phyloP scores from a whole-genome alignment of 2,113 vertebrate species.

The Sorex araneus region DNA sequence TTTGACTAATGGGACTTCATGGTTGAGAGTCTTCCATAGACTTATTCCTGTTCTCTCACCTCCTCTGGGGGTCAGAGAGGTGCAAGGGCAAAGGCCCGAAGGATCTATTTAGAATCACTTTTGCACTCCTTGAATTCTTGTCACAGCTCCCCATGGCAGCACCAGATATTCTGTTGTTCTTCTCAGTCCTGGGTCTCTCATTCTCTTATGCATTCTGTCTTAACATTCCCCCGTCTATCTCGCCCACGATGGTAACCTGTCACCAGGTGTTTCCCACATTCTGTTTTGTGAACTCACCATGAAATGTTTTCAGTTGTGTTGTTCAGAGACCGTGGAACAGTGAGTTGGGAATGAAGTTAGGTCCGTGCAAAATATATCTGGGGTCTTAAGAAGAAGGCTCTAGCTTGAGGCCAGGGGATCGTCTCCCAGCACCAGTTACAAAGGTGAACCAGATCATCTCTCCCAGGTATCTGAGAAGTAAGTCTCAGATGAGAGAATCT shows the following conservation, averaged over 20 bases:
- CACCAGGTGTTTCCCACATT: too few species aligned
- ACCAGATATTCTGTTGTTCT: neutral
- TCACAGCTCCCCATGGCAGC: neutral
- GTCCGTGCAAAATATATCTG: neutral
- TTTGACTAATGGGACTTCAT: neutral
- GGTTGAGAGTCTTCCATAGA: neutral
- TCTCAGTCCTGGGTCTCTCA: neutral
- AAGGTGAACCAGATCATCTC: neutral
- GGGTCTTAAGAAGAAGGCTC: neutral
- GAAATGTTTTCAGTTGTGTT: conserved; percentile 10
- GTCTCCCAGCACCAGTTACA: neutral
- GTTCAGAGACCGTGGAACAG: neutral
- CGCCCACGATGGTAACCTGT: neutral
- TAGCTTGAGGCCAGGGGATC: neutral
- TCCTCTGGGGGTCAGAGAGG: neutral
- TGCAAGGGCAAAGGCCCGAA: too few species aligned
- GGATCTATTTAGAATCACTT: neutral
- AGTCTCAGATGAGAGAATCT: neutral
- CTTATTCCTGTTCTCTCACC: neutral
- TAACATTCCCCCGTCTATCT: neutral
- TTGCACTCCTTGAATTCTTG: too few species aligned
- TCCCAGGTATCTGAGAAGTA: neutral
- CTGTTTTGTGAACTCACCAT: neutral
- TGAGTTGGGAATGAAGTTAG: neutral
- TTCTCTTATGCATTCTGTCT: neutral